Percentiles rank a stretch among this genome's conserved stretches.
Evolutionary conservation across 1,140 invertebrate species (phyloP).

Genomic region (Brachionus plicatilis): DNA sequence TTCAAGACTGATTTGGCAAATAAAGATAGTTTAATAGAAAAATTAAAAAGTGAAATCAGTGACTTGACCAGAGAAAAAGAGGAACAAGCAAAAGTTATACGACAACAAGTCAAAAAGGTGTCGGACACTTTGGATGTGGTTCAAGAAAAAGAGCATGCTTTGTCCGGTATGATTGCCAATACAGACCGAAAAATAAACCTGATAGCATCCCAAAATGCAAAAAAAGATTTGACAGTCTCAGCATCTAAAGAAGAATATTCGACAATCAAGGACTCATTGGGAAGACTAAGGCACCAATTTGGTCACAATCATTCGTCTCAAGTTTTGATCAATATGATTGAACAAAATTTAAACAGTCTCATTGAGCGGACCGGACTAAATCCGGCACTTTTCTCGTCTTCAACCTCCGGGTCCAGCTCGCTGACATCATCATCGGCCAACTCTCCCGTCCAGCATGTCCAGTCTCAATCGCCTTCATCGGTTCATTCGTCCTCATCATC

Average conservation of each 20-base stretch:
- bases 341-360: slow-evolving; percentile 16
- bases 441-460: background rate
- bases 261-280: background rate
- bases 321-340: background rate
- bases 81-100: background rate
- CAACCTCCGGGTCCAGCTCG: background rate
- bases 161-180: slow-evolving; percentile 21
- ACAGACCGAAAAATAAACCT: slow-evolving; percentile 19
- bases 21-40: background rate
- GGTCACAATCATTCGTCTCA: background rate
- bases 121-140: slow-evolving; percentile 22
- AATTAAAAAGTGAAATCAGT: background rate
- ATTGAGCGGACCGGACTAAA: background rate
- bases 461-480: slow-evolving; percentile 35
- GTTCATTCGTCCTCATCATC: slow-evolving; percentile 35
- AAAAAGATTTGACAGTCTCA: background rate
- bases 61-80: background rate
- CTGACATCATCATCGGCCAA: slow-evolving; percentile 30
- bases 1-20: background rate
- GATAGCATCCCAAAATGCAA: background rate
- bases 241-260: background rate
- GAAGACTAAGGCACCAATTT: background rate
- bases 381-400: background rate
- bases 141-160: slow-evolving; percentile 31
- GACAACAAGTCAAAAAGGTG: slow-evolving; percentile 31